These are phyloP conservation scores for Macrosiphum euphorbiae DNA, from an alignment of 2,888 invertebrate species.

Conservation along the genomic window DNA sequence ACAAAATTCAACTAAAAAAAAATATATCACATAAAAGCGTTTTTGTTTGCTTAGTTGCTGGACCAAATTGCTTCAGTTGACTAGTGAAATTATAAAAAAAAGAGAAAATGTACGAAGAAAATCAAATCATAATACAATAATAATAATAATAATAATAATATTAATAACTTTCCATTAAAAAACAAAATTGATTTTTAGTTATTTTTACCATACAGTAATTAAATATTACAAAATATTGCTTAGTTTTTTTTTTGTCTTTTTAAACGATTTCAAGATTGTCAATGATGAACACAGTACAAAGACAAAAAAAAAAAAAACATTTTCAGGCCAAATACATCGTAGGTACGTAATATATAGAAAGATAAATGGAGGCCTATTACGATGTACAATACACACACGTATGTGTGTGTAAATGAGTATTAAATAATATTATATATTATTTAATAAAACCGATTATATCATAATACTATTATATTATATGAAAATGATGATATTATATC, in stretches of 20 bases:
- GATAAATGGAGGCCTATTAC: constrained; percentile 21
- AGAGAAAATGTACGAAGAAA: constrained; percentile 31
- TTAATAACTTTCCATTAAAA: constrained; percentile 14
- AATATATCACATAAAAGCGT: constrained; percentile 64
- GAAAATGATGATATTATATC: constrained; percentile 13
- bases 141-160: constrained; percentile 13
- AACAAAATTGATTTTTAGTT: constrained; percentile 5
- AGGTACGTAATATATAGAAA: not conserved
- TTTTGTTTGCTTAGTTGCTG: constrained; percentile 50
- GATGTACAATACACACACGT: not conserved
- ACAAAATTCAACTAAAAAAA: constrained; percentile 61
- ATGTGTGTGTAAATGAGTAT: not conserved
- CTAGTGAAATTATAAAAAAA: constrained; percentile 59
- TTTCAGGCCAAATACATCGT: constrained; percentile 34
- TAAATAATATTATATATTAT: not conserved
- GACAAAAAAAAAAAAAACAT: constrained; percentile 33
- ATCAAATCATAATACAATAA: constrained; percentile 25
- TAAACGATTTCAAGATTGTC: constrained; percentile 57
- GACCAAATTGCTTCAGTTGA: constrained; percentile 65
- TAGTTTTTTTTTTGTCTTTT: constrained; percentile 35
- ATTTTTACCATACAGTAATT: not conserved
- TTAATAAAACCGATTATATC: not conserved
- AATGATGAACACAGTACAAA: constrained; percentile 61
- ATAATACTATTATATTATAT: constrained; percentile 16
- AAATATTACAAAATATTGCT: constrained; percentile 59